These are phyloP conservation scores for Oconnorella tubifera DNA, from an alignment of 2,888 invertebrate species.

Conservation along the genomic window DNA sequence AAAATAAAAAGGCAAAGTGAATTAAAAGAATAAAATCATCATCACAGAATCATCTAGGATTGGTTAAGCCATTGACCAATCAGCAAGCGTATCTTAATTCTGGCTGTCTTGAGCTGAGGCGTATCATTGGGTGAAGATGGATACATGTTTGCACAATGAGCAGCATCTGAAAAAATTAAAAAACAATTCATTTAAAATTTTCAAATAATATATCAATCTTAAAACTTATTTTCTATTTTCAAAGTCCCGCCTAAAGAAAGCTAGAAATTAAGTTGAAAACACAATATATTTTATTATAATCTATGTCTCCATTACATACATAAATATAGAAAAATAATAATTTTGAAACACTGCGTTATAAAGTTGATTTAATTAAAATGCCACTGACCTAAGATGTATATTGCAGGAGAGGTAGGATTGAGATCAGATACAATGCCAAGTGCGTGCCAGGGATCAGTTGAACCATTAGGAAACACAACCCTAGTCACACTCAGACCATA, in stretches of 20 bases:
- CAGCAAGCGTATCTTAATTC: constrained; percentile 60
- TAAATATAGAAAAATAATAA: neutral
- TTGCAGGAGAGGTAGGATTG: constrained; percentile 50
- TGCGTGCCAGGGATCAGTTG: constrained; percentile 69
- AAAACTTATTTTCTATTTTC: neutral
- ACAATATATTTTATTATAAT: neutral
- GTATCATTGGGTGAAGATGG: constrained; percentile 68
- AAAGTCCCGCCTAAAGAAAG: neutral
- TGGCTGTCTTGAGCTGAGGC: constrained; percentile 67
- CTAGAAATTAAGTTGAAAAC: neutral
- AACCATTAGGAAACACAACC: constrained; percentile 81
- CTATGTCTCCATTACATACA: too few species aligned
- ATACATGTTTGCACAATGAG: constrained; percentile 92
- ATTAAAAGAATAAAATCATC: too few species aligned
- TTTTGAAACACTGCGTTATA: neutral
- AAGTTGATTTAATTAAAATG: neutral
- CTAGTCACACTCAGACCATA: constrained; percentile 65
- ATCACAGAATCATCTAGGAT: too few species aligned
- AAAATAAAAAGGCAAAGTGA: too few species aligned
- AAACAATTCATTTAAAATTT: neutral
- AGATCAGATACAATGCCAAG: constrained; percentile 55
- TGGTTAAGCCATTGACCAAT: constrained; percentile 63
- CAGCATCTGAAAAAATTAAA: constrained; percentile 66
- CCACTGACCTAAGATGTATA: constrained; percentile 55
- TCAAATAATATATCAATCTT: neutral